Evolutionary conservation across 2,113 vertebrate genomes (phyloP).

Genomic region (Cervus canadensis): DNA sequence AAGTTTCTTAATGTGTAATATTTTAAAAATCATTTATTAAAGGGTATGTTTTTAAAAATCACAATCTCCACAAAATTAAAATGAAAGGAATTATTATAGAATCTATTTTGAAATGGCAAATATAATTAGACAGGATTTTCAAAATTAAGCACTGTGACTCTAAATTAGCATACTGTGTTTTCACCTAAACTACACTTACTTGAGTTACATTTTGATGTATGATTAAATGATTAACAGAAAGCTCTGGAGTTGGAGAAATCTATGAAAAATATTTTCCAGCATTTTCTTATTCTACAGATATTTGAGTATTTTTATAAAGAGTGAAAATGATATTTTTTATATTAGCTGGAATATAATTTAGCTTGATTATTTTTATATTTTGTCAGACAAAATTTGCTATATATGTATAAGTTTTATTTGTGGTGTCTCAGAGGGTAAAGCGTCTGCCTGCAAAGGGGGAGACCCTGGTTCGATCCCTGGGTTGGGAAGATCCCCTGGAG

Average conservation of each 20-base stretch:
- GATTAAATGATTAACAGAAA: neutral
- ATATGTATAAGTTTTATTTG: neutral
- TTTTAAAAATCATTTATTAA: neutral
- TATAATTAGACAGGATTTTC: neutral
- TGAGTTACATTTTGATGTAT: neutral
- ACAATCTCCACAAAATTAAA: neutral
- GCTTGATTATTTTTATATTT: conserved; percentile 26
- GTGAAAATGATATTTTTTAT: neutral
- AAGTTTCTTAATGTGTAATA: neutral
- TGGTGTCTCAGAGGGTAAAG: too few relatives aligned
- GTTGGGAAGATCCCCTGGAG: too few relatives aligned
- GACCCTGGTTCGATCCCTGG: too few relatives aligned
- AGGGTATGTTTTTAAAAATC: neutral
- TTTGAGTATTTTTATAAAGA: neutral
- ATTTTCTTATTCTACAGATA: neutral
- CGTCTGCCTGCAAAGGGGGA: too few relatives aligned
- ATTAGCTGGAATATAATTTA: neutral
- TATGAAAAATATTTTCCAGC: neutral
- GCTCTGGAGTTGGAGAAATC: neutral
- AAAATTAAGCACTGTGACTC: neutral
- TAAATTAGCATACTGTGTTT: neutral
- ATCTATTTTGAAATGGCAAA: neutral
- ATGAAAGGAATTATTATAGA: neutral
- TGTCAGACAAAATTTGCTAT: conserved; percentile 17
- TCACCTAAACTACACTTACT: neutral